Evolutionary conservation across 2,113 vertebrate genomes (phyloP).

Genomic region (Cynoglossus semilaevis): DNA sequence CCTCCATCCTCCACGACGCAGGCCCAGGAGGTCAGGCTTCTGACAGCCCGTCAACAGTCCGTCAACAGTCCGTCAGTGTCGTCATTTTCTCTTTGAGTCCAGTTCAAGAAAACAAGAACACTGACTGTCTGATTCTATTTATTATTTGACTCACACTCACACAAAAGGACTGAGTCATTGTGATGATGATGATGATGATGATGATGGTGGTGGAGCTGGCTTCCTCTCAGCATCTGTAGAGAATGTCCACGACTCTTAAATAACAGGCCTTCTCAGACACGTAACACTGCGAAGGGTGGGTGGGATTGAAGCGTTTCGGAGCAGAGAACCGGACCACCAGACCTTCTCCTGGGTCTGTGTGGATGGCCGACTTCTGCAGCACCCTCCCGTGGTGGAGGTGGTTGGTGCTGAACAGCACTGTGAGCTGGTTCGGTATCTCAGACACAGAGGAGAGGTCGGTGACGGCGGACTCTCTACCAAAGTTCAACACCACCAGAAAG

Average conservation of each 20-base stretch:
- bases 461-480: constrained; percentile 70
- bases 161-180: too few relatives aligned
- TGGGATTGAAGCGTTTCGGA: constrained; percentile 70
- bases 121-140: not conserved
- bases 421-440: constrained; percentile 75
- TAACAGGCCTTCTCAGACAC: constrained; percentile 91
- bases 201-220: too few relatives aligned
- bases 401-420: constrained; percentile 81
- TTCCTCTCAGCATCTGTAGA: constrained; percentile 77
- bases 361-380: constrained; percentile 66
- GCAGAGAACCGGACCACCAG: constrained; percentile 83
- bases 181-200: not conserved
- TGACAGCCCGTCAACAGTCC: not conserved
- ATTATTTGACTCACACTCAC: not conserved
- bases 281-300: constrained; percentile 78
- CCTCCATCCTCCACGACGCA: constrained; percentile 60
- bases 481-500: constrained; percentile 90
- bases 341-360: constrained; percentile 82
- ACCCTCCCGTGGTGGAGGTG: constrained; percentile 44
- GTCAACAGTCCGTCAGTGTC: not conserved
- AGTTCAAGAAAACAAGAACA: not conserved
- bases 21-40: constrained; percentile 24
- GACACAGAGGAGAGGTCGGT: constrained; percentile 76
- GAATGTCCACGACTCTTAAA: constrained; percentile 76
- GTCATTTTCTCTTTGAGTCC: constrained; percentile 8